A percentile compares a stretch with the other conserved stretches of the same genome.
Evolutionary conservation across 2,113 vertebrate species (phyloP).

Genomic region (Microcebus griseorufus): DNA sequence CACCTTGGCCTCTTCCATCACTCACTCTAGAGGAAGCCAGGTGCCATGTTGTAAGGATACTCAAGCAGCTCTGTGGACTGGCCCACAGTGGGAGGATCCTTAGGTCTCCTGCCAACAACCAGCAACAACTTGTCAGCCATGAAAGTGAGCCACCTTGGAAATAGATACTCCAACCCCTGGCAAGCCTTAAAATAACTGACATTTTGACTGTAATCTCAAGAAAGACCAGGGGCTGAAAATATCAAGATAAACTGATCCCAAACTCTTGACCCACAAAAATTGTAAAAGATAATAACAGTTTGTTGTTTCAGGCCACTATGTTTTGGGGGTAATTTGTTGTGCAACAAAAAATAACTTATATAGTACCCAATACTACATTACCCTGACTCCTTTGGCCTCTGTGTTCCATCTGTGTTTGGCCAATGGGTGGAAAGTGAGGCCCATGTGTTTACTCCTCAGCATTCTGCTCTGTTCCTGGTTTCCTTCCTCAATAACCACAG

Average conservation of each 20-base stretch:
- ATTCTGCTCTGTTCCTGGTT: neutral
- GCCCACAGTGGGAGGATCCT: neutral
- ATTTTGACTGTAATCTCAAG: neutral
- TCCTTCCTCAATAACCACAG: neutral
- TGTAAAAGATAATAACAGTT: neutral
- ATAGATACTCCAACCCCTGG: neutral
- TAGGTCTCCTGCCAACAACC: neutral
- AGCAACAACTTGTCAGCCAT: neutral
- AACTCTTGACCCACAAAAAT: constrained; percentile 1
- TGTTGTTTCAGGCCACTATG: neutral
- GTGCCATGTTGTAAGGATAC: neutral
- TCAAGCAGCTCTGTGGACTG: neutral
- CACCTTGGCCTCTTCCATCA: neutral
- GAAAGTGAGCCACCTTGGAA: neutral
- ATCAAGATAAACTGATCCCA: neutral
- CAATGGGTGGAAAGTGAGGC: neutral
- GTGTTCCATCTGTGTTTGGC: neutral
- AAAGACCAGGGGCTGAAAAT: neutral
- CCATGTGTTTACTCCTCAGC: neutral
- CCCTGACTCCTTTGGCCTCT: neutral
- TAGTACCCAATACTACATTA: neutral
- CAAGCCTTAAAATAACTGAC: neutral
- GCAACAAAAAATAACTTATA: neutral
- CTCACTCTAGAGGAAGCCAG: neutral
- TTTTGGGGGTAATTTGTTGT: neutral